phyloP scores from a whole-genome alignment of 2,797 vertebrate genomes.

The Sebastes iracundus region DNA sequence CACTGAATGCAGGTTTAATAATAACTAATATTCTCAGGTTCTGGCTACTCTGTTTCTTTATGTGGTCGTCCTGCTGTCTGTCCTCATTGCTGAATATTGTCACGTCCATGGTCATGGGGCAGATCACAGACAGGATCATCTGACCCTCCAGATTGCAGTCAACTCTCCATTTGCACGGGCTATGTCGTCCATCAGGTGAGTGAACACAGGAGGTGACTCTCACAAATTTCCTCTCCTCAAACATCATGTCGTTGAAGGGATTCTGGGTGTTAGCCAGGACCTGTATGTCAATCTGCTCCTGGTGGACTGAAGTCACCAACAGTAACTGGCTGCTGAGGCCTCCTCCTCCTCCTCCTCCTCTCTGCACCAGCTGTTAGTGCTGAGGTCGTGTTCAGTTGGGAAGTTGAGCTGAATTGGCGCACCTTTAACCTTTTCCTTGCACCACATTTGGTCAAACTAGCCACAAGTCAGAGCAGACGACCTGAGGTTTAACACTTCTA shows the following conservation, averaged over 20 bases:
- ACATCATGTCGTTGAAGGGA: background rate
- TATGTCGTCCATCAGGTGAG: background rate
- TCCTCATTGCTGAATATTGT: background rate
- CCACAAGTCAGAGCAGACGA: background rate
- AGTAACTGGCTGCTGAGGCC: background rate
- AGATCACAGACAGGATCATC: constrained; percentile 3
- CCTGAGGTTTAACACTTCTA: background rate
- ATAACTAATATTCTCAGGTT: background rate
- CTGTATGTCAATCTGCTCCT: background rate
- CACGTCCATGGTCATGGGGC: background rate
- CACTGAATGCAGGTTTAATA: background rate
- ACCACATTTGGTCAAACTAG: constrained; percentile 10
- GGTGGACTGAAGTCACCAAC: background rate
- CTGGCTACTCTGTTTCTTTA: background rate
- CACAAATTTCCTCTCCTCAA: background rate
- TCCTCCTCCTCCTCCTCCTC: background rate
- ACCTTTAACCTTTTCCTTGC: background rate
- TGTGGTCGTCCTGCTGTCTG: background rate
- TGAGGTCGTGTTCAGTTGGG: background rate
- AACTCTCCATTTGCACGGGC: background rate
- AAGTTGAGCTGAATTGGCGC: background rate
- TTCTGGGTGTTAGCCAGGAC: background rate
- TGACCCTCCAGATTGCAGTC: background rate
- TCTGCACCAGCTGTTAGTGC: background rate
- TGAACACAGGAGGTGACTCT: background rate